Evolutionary conservation across 2,888 invertebrate genomes (phyloP).

Genomic region (Eilema griseolum): DNA sequence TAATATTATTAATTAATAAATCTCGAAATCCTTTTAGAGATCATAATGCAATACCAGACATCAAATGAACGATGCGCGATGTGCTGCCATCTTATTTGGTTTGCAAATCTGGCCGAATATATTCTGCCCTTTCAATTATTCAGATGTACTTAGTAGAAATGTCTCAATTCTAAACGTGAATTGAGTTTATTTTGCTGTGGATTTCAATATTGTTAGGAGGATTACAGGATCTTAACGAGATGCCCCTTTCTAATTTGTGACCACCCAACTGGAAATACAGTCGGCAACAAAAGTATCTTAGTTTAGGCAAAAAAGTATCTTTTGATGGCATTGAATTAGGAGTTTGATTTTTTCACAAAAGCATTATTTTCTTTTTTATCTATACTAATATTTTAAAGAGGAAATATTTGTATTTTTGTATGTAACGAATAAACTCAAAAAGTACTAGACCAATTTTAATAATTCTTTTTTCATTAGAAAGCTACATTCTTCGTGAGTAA

Average conservation of each 20-base stretch:
- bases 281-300: neutral
- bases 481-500: too few species aligned
- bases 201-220: neutral
- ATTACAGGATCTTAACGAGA: neutral
- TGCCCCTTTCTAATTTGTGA: neutral
- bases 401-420: too few species aligned
- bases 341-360: too few species aligned
- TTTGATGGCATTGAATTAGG: too few species aligned
- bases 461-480: too few species aligned
- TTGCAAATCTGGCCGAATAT: conserved; percentile 40
- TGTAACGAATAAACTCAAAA: too few species aligned
- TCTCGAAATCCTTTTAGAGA: conserved; percentile 32
- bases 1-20: too few species aligned
- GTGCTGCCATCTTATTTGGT: conserved; percentile 31
- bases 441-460: too few species aligned
- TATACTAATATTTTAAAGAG: too few species aligned
- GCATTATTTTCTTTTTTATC: too few species aligned
- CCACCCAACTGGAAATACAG: neutral
- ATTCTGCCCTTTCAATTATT: conserved; percentile 31
- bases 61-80: conserved; percentile 25
- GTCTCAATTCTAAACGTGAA: neutral
- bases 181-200: neutral
- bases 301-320: neutral
- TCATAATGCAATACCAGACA: conserved; percentile 38
- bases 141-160: conserved; percentile 23